Conservation (phyloP, 1,140 invertebrate species). For the Euglossa dilemma region DNA sequence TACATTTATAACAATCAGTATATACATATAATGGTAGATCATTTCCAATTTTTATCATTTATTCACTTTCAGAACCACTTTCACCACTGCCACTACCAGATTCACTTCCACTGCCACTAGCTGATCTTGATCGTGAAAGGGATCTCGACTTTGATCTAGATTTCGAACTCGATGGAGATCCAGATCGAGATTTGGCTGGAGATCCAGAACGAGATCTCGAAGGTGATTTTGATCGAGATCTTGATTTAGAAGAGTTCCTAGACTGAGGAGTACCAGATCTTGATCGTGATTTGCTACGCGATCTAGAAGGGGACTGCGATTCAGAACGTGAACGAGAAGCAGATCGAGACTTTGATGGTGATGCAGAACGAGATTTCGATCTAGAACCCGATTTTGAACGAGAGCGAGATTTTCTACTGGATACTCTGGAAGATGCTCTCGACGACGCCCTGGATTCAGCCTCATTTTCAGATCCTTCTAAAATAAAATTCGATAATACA, state of each 20-base stretch:
- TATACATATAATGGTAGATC: slow-evolving; percentile 20
- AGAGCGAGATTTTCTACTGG: slow-evolving; percentile 74
- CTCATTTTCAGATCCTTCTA: slow-evolving; percentile 70
- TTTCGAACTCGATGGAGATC: slow-evolving; percentile 69
- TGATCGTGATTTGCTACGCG: slow-evolving; percentile 69
- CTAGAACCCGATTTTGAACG: slow-evolving; percentile 72
- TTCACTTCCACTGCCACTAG: slow-evolving; percentile 74
- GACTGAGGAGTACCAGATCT: slow-evolving; percentile 66
- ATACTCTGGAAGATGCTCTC: slow-evolving; percentile 71
- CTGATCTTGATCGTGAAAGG: slow-evolving; percentile 69
- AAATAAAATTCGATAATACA: slow-evolving; percentile 21
- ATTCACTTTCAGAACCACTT: slow-evolving; percentile 79
- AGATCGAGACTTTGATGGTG: slow-evolving; percentile 73
- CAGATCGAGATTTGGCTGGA: slow-evolving; percentile 71
- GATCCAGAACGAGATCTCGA: slow-evolving; percentile 69
- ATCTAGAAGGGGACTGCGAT: slow-evolving; percentile 73
- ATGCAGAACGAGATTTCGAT: slow-evolving; percentile 74
- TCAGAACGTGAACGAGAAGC: slow-evolving; percentile 69
- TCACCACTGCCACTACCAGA: slow-evolving; percentile 74
- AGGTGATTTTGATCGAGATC: slow-evolving; percentile 69
- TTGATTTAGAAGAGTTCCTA: slow-evolving; percentile 67
- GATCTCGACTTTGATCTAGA: slow-evolving; percentile 75
- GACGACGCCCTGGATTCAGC: slow-evolving; percentile 73
- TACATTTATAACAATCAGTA: slow-evolving; percentile 13
- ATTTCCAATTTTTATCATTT: slow-evolving; percentile 37